phyloP scores from a whole-genome alignment of 2,797 vertebrate genomes.

The Arctocebus calabarensis region DNA sequence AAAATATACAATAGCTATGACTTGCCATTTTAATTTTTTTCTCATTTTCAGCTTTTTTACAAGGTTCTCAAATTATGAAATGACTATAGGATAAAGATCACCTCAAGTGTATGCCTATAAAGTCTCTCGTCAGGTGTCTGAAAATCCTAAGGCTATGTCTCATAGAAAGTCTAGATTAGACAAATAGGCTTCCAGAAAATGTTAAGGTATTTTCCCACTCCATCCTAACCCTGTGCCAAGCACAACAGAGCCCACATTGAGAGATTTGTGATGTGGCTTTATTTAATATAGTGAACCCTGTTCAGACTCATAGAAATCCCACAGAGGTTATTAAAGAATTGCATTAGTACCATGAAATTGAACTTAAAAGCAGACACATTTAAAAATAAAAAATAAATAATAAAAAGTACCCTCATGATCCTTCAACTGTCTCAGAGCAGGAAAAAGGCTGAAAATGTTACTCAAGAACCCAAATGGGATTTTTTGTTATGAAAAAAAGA shows the following conservation, averaged over 20 bases:
- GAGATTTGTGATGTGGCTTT: neutral
- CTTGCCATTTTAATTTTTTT: neutral
- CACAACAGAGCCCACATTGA: neutral
- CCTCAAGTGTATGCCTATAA: neutral
- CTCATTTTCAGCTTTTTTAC: neutral
- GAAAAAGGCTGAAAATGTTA: neutral
- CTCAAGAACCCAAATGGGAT: neutral
- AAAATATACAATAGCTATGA: neutral
- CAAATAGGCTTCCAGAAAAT: neutral
- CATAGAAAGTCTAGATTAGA: conserved; percentile 12
- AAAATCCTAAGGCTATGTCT: neutral
- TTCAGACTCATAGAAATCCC: neutral
- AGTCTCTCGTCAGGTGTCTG: neutral
- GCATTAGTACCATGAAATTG: neutral
- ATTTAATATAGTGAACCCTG: neutral
- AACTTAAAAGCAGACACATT: conserved; percentile 6
- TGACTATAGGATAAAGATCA: neutral
- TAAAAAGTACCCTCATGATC: no score
- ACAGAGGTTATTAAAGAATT: neutral
- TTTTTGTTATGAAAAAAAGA: neutral
- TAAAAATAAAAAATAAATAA: neutral
- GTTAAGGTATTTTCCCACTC: neutral
- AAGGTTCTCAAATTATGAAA: neutral
- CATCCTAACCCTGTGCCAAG: neutral
- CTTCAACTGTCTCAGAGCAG: neutral